Conservation (phyloP, 92 coral and sea anemone species). For the Parazoanthus swiftii region DNA sequence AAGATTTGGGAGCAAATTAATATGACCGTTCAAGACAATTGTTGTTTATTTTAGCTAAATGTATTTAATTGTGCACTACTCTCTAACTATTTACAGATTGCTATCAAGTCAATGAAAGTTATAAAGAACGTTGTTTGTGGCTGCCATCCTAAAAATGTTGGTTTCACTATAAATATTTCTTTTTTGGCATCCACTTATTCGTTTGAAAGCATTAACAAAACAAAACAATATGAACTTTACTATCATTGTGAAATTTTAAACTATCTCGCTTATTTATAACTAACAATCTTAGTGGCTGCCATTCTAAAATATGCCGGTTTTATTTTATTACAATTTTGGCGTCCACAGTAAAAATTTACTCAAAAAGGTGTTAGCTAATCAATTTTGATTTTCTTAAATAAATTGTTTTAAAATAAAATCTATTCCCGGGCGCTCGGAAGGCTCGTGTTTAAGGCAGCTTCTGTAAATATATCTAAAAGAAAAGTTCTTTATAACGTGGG, state of each 20-base stretch:
- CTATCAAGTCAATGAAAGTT: not conserved
- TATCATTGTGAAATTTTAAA: no score
- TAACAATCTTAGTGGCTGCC: not conserved
- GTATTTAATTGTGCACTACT: slow-evolving; percentile 8
- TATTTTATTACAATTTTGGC: no score
- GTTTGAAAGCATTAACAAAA: slow-evolving; percentile 6
- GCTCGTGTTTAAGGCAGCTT: slow-evolving; percentile 23
- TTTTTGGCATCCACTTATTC: not conserved
- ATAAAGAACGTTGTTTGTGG: not conserved
- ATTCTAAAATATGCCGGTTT: not conserved
- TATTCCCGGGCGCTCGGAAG: slow-evolving; percentile 12
- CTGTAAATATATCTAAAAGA: not conserved
- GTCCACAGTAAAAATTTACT: no score
- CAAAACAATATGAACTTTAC: not conserved
- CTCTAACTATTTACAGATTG: not conserved
- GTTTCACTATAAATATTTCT: not conserved
- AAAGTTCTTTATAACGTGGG: slow-evolving; percentile 3
- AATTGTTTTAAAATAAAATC: not conserved
- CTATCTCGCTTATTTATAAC: no score
- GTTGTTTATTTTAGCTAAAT: slow-evolving; percentile 1
- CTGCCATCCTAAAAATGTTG: not conserved
- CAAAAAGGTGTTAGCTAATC: not conserved
- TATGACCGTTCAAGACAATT: slow-evolving; percentile 4
- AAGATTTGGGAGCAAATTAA: not conserved
- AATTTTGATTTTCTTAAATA: not conserved